phyloP scores from a whole-genome alignment of 2,888 invertebrate genomes.

The Orchesellides sinensis region DNA sequence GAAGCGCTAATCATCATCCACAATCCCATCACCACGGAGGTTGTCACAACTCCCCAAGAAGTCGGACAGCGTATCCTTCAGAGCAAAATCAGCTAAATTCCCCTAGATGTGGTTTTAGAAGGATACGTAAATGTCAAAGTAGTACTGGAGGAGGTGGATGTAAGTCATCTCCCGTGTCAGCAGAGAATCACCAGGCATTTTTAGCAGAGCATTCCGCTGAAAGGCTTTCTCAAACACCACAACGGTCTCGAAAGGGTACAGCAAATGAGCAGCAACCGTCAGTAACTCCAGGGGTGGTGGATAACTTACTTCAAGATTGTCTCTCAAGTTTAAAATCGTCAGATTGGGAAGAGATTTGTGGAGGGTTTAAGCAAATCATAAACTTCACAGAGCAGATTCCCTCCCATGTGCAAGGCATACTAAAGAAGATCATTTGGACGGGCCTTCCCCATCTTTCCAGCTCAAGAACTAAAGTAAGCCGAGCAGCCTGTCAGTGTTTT shows the following conservation, averaged over 20 bases:
- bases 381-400: neutral
- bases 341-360: conserved; percentile 3
- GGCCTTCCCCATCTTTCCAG: neutral
- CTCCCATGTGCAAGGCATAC: neutral
- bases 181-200: neutral
- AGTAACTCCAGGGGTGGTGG: neutral
- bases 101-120: neutral
- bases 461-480: neutral
- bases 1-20: neutral
- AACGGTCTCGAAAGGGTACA: neutral
- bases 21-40: neutral
- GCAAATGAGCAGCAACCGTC: neutral
- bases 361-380: neutral
- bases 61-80: neutral
- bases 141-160: neutral
- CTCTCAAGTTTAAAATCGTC: neutral
- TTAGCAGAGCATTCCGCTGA: neutral
- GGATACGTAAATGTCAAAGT: neutral
- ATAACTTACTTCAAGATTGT: neutral
- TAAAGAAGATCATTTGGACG: conserved; percentile 1
- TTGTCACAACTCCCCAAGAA: neutral
- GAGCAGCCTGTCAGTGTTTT: neutral
- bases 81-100: neutral
- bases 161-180: neutral
- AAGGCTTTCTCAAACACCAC: neutral